Evolutionary conservation across 2,113 vertebrate genomes (phyloP).

Genomic region (Atlantisia rogersi): DNA sequence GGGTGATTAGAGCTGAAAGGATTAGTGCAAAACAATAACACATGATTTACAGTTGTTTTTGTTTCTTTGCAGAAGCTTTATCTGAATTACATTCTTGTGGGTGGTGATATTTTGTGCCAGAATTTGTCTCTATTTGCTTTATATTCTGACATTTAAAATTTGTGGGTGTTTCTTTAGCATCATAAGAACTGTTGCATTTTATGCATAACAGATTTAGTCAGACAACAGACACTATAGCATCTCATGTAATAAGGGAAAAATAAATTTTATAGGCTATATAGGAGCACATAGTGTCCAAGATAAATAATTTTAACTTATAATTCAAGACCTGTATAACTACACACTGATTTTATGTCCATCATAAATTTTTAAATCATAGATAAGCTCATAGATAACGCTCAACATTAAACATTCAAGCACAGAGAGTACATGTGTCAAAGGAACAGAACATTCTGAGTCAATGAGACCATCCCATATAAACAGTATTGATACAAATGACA

Average conservation of each 20-base stretch:
- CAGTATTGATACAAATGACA: neutral
- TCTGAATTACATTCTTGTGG: neutral
- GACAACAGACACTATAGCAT: rapidly evolving
- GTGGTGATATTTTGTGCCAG: neutral
- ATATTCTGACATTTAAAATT: neutral
- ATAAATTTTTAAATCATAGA: neutral
- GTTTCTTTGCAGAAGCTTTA: neutral
- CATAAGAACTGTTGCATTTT: neutral
- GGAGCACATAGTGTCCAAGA: neutral
- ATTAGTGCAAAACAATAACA: neutral
- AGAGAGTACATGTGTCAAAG: neutral
- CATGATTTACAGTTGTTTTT: neutral
- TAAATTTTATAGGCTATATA: neutral
- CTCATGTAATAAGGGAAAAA: neutral
- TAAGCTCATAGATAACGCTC: neutral
- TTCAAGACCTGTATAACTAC: neutral
- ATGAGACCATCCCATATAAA: neutral
- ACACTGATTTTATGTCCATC: neutral
- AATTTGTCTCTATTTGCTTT: neutral
- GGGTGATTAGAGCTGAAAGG: neutral
- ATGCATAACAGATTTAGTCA: neutral
- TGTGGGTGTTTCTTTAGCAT: neutral
- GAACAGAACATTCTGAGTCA: neutral
- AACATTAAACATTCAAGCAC: neutral
- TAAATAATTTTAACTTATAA: neutral